Evolutionary conservation across 1,140 invertebrate species (phyloP).

Genomic region (Listronotus bonariensis): DNA sequence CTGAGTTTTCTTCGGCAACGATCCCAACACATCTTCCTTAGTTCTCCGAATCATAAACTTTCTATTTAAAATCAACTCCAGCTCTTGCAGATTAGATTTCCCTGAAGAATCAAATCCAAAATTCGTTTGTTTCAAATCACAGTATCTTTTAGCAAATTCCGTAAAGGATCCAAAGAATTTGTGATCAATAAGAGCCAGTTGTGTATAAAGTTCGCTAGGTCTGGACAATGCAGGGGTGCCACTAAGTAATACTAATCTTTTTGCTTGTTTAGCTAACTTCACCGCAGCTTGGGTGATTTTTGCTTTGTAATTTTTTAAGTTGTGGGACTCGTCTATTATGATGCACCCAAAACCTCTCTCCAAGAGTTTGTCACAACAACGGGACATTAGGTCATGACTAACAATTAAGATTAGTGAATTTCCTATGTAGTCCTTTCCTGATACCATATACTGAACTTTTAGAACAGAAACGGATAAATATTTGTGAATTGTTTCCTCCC

Average conservation of each 20-base stretch:
- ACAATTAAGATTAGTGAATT: conserved; percentile 72
- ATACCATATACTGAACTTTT: conserved; percentile 65
- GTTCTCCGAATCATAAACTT: conserved; percentile 83
- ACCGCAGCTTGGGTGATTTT: conserved; percentile 74
- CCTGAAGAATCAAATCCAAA: conserved; percentile 88
- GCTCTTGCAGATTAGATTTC: conserved; percentile 79
- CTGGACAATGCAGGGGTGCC: conserved; percentile 94
- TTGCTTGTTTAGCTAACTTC: conserved; percentile 65
- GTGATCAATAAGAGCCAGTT: conserved; percentile 72
- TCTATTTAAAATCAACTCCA: conserved; percentile 74
- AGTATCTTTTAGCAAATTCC: conserved; percentile 76
- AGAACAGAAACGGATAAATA: conserved; percentile 69
- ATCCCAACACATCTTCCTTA: conserved; percentile 82
- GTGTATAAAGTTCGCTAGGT: conserved; percentile 87
- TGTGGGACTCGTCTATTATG: conserved; percentile 86
- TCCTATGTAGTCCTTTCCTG: conserved; percentile 66
- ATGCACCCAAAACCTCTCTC: conserved; percentile 72
- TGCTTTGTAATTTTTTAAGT: conserved; percentile 82
- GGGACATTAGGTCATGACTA: conserved; percentile 79
- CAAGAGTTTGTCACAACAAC: conserved; percentile 64
- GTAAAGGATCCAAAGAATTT: conserved; percentile 63
- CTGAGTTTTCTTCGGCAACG: conserved; percentile 87
- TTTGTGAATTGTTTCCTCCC: conserved; percentile 74
- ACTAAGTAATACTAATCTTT: conserved; percentile 79
- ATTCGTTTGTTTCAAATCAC: conserved; percentile 71